phyloP scores from a whole-genome alignment of 2,113 vertebrate species.

The Mesoclemmys tuberculata region DNA sequence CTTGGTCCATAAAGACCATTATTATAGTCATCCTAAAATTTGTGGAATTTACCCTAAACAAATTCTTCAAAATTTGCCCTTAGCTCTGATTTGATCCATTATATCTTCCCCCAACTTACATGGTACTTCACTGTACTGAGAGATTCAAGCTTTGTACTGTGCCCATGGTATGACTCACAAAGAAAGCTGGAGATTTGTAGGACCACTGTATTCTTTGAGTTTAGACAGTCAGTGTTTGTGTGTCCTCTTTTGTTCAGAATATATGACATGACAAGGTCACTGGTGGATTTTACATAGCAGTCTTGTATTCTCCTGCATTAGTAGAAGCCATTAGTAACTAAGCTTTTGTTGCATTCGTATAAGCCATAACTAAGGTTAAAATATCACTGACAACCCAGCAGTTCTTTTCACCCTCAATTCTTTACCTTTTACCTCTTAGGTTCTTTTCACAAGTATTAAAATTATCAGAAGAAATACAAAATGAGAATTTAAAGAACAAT shows the following conservation, averaged over 20 bases:
- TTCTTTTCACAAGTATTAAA: neutral
- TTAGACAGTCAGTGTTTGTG: neutral
- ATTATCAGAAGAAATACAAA: neutral
- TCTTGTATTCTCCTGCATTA: neutral
- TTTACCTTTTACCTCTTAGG: conserved; percentile 16
- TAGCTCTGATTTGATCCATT: conserved; percentile 34
- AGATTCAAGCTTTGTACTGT: neutral
- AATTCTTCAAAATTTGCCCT: conserved; percentile 63
- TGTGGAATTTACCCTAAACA: conserved; percentile 76
- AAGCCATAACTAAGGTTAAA: neutral
- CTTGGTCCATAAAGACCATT: conserved; percentile 69
- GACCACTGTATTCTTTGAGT: neutral
- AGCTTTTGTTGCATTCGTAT: neutral
- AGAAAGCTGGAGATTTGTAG: neutral
- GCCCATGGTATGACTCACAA: neutral
- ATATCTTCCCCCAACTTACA: conserved; percentile 6
- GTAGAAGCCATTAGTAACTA: neutral
- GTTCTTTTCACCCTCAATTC: neutral
- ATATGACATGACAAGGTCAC: conserved; percentile 30
- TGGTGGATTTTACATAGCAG: neutral
- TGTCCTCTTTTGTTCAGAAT: neutral
- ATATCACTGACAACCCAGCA: neutral
- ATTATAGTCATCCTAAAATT: conserved; percentile 68
- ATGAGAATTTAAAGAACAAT: neutral
- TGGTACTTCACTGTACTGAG: neutral